These are phyloP conservation scores for Petrophora chlorosata DNA, from an alignment of 2,888 invertebrate genomes.

Conservation along the genomic window DNA sequence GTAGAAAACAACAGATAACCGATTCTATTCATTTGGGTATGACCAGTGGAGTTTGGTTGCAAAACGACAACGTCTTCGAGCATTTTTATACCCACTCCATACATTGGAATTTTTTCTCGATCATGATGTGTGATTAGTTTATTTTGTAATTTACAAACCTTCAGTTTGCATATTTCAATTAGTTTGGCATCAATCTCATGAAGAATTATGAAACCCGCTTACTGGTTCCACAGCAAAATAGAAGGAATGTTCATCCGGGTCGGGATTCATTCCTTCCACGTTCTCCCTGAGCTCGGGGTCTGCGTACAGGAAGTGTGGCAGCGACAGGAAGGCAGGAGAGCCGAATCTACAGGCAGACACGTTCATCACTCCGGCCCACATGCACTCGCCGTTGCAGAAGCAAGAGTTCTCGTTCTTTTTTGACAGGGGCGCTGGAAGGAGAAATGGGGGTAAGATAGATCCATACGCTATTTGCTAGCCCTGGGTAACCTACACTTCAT, in stretches of 20 bases:
- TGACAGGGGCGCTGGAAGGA: conserved; percentile 79
- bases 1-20: no score
- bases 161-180: not conserved
- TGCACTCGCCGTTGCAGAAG: conserved; percentile 89
- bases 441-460: not conserved
- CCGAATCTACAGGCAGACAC: conserved; percentile 91
- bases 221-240: conserved; percentile 91
- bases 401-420: conserved; percentile 87
- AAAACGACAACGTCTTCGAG: no score
- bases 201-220: conserved; percentile 45
- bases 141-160: no score
- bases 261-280: conserved; percentile 88
- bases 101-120: no score
- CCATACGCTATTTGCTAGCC: no score
- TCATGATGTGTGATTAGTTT: no score
- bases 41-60: no score
- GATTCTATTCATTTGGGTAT: no score
- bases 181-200: not conserved
- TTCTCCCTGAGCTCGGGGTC: conserved; percentile 86
- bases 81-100: no score
- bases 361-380: conserved; percentile 89
- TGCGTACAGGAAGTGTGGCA: conserved; percentile 92
- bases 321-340: conserved; percentile 92
- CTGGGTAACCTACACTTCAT: no score
- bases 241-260: conserved; percentile 88